A percentile compares a stretch with the other conserved stretches of the same genome.
Conservation (phyloP, 2,888 invertebrate species). For the Sicus ferrugineus region DNA sequence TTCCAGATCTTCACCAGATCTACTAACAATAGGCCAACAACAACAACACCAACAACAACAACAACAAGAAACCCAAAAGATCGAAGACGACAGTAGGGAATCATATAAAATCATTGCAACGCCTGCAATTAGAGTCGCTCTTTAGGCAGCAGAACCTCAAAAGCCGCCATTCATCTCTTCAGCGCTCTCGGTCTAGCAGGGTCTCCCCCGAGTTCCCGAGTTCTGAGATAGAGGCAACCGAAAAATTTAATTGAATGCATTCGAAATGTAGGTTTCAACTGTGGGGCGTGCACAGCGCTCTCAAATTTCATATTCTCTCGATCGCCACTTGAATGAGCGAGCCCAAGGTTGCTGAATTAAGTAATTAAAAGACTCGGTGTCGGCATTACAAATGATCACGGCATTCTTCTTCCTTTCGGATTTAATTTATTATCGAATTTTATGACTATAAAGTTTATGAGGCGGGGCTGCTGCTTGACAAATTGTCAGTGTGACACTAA, state of each 20-base stretch:
- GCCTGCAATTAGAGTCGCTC: conserved; percentile 29
- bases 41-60: conserved; percentile 1
- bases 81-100: background rate
- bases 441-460: background rate
- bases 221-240: background rate
- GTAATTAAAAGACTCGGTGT: background rate
- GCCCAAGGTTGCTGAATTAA: conserved; percentile 7
- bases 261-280: background rate
- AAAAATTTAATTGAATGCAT: background rate
- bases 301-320: background rate
- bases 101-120: conserved; percentile 28
- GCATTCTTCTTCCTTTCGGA: background rate
- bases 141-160: too few relatives aligned
- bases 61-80: background rate
- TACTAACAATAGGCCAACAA: background rate
- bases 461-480: background rate
- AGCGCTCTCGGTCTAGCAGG: background rate
- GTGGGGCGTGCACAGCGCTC: background rate
- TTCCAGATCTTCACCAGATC: background rate
- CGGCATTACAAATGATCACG: background rate
- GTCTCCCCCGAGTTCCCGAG: background rate
- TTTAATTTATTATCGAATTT: conserved; percentile 2
- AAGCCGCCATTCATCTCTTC: background rate
- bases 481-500: conserved; percentile 9
- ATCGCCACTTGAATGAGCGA: background rate